Conservation (phyloP, 2,888 invertebrate genomes). For the Heteromyza rotundicornis region DNA sequence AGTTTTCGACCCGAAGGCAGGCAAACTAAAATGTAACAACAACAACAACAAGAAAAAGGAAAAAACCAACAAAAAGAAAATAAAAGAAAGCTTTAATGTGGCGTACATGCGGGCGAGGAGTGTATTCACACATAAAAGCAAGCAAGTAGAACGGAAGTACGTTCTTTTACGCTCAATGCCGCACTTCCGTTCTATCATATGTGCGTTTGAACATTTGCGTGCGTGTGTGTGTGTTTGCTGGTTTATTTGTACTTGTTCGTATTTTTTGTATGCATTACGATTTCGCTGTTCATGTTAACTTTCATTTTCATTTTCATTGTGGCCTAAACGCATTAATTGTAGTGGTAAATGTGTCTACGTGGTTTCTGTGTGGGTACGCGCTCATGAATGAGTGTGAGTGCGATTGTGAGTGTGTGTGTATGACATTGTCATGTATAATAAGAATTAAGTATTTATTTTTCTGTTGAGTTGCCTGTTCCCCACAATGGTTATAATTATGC, state of each 20-base stretch:
- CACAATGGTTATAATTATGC: background rate
- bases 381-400: background rate
- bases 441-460: background rate
- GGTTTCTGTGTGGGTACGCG: background rate
- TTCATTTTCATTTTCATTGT: background rate
- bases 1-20: background rate
- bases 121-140: no score
- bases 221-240: background rate
- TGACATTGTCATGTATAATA: background rate
- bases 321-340: slow-evolving; percentile 1
- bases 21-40: background rate
- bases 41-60: no score
- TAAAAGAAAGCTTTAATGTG: slow-evolving; percentile 1
- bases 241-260: background rate
- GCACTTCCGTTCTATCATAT: background rate
- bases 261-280: background rate
- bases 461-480: background rate
- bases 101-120: background rate
- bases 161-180: background rate
- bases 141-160: background rate
- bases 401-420: background rate
- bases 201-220: background rate
- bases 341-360: background rate
- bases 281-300: background rate
- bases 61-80: background rate